Base-by-base conservation (phyloP, 2,888 invertebrate genomes). In the Alentia gelatinosa region DNA sequence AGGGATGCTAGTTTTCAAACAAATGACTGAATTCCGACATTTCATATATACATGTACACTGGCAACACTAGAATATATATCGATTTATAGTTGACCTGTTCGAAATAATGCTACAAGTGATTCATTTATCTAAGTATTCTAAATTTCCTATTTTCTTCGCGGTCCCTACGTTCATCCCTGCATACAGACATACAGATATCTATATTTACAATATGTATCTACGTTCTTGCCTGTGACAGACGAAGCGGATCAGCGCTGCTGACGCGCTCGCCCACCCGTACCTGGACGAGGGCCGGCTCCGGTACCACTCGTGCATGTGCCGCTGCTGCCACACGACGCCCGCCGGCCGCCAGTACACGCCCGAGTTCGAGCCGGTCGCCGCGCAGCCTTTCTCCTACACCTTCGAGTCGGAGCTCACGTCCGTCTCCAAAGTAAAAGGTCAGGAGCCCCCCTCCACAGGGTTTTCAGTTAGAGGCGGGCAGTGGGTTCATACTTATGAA, bases 271-370 rank as follows among this genome's bases (percentile, higher is more conserved):
- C 98, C 90, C 99, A 99, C 97, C 99, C 99, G 9, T 99, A 99
- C 97, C 97, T 99, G 93, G 99, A 99, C 96, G 99, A 99, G 96
- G 99, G 99, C 40, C 97, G 99, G 93, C 97, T 99, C 95, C 97
- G 99, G 95, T 99, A 99, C 97, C 99, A 99, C 97, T 99, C 99
- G 93, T 99, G 99, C 96, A 99, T 99, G 99, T 99, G 99, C 97
- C 98, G 98, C 96, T 99, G 99, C 96, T 99, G 99, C 97, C 95
- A 95, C 83, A 98, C 98, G 96, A 98, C 98, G 91, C 97, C 97
- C 89, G 96, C 96, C 23, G 92, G 92, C 35, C 97, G 99, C 91
- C 98, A 98, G 96, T 99, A 98, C 97, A 94, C 94, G 91, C 92
- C 93, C 89, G 99, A 99, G 96, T 98, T 99, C 94, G 99, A 99